These are phyloP conservation scores for Colius striatus DNA, from an alignment of 2,113 vertebrate genomes.

Conservation along the genomic window DNA sequence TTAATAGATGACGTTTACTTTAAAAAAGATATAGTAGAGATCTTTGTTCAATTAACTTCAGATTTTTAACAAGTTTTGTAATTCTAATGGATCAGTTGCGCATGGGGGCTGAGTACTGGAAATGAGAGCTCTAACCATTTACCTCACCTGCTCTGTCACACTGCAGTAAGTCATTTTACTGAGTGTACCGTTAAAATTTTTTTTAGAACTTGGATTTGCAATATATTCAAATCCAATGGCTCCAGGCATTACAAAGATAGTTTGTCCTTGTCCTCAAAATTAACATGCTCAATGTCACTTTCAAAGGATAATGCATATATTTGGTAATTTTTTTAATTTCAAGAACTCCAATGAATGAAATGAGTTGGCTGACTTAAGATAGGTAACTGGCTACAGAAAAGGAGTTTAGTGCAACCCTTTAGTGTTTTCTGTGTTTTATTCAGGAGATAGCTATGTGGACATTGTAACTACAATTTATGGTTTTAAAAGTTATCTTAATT, in stretches of 20 bases:
- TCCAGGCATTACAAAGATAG: background rate
- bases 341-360: background rate
- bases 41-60: background rate
- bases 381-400: background rate
- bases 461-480: background rate
- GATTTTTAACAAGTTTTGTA: background rate
- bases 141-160: background rate
- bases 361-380: background rate
- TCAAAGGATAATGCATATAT: background rate
- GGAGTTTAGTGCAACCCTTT: background rate
- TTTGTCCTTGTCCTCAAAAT: background rate
- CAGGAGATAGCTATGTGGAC: background rate
- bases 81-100: background rate
- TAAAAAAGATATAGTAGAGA: background rate
- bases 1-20: background rate
- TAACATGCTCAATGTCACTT: background rate
- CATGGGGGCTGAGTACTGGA: background rate
- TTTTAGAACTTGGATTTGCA: background rate
- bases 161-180: background rate
- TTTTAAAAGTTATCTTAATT: background rate
- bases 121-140: background rate
- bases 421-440: background rate
- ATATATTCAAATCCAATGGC: background rate
- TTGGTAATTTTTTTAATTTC: background rate
- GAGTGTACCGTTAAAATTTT: background rate